Evolutionary conservation across 2,888 invertebrate species (phyloP).

Genomic region (Penaeus monodon): DNA sequence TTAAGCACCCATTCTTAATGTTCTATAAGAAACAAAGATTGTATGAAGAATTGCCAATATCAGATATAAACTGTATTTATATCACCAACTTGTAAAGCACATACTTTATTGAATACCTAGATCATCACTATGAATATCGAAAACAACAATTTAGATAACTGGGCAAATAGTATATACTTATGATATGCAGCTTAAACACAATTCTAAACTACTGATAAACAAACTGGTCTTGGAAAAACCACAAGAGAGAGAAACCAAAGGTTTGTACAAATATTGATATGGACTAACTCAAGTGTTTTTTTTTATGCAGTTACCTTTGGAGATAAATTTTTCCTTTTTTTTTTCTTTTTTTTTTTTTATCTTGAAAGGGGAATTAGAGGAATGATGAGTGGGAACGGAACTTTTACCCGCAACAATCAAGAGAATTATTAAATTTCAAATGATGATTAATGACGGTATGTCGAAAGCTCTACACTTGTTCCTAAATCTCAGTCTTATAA

Average conservation of each 20-base stretch:
- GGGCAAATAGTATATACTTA: too few relatives aligned
- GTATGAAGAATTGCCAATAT: background rate
- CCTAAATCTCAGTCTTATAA: too few relatives aligned
- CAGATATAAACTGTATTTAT: slow-evolving; percentile 30
- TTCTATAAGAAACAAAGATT: background rate
- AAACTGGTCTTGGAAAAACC: slow-evolving; percentile 5
- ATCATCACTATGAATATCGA: slow-evolving; percentile 16
- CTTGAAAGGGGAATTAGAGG: background rate
- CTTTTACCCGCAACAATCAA: background rate
- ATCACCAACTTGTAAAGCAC: slow-evolving; percentile 46
- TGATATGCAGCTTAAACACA: too few relatives aligned
- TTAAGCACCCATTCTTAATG: background rate
- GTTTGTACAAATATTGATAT: background rate
- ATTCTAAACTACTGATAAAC: background rate
- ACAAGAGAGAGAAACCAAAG: background rate
- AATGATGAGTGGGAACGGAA: slow-evolving; percentile 1
- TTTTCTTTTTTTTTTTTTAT: background rate
- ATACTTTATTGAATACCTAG: slow-evolving; percentile 26
- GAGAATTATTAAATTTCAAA: background rate
- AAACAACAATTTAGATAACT: too few relatives aligned
- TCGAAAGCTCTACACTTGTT: too few relatives aligned
- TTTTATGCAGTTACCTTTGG: too few relatives aligned
- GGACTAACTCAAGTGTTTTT: too few relatives aligned
- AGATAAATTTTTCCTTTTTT: background rate
- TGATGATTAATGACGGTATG: too few relatives aligned